These are phyloP conservation scores for Hirtodrosophila trivittata DNA, from an alignment of 2,888 invertebrate species.

Conservation along the genomic window DNA sequence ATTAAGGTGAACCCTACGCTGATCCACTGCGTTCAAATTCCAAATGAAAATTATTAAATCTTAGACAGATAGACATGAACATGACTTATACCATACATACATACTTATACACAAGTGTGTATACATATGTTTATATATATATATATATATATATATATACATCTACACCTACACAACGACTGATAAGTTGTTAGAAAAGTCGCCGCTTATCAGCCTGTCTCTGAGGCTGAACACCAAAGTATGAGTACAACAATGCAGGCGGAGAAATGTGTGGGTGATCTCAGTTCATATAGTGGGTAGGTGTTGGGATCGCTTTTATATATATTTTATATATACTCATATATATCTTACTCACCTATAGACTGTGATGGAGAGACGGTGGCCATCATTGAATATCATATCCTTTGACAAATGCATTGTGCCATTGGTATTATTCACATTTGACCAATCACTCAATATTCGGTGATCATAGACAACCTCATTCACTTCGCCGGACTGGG, in stretches of 20 bases:
- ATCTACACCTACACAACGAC: constrained; percentile 60
- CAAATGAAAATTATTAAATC: constrained; percentile 70
- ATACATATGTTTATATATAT: constrained; percentile 2
- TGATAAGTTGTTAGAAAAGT: constrained; percentile 62
- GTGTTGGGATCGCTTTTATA: constrained; percentile 17
- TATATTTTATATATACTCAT: background rate
- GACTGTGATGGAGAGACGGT: constrained; percentile 91
- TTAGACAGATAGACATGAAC: constrained; percentile 57
- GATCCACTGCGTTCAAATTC: constrained; percentile 72
- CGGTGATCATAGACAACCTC: constrained; percentile 83
- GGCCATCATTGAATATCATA: constrained; percentile 94
- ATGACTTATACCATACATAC: background rate
- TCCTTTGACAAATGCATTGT: constrained; percentile 85
- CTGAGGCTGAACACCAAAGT: constrained; percentile 21
- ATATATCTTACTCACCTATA: constrained; percentile 85
- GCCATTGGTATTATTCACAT: constrained; percentile 80
- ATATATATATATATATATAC: constrained; percentile 37
- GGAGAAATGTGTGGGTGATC: constrained; percentile 49
- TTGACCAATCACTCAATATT: constrained; percentile 81
- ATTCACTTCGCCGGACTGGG: constrained; percentile 68
- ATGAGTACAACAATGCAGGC: constrained; percentile 41
- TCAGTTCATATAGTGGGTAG: constrained; percentile 26
- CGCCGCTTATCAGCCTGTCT: constrained; percentile 56
- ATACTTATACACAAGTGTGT: background rate
- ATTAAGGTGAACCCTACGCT: constrained; percentile 61